phyloP scores from a whole-genome alignment of 2,797 vertebrate species.

The Cossypha caffra region DNA sequence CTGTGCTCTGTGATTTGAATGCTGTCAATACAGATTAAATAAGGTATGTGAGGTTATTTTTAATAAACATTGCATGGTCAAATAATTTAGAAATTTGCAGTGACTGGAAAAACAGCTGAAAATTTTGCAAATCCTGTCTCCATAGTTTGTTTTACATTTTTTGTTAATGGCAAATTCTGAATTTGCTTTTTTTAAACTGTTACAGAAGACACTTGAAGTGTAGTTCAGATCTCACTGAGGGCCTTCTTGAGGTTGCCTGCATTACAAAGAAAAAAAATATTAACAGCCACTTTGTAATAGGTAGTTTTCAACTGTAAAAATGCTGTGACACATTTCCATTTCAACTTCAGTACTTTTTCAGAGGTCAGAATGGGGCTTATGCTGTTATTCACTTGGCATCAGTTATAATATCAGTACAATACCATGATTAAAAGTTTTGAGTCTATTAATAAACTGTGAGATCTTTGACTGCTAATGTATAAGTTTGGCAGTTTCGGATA shows the following conservation, averaged over 20 bases:
- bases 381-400: neutral
- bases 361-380: neutral
- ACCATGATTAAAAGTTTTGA: neutral
- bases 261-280: neutral
- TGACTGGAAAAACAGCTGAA: neutral
- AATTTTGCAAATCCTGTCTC: neutral
- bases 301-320: neutral
- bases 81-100: neutral
- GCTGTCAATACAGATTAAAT: neutral
- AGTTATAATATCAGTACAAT: neutral
- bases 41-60: neutral
- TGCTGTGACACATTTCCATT: neutral
- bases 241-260: neutral
- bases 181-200: neutral
- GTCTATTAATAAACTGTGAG: neutral
- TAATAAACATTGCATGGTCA: neutral
- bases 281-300: neutral
- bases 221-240: neutral
- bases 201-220: neutral
- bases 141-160: neutral
- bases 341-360: neutral
- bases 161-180: neutral
- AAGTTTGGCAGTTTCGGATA: neutral
- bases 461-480: neutral
- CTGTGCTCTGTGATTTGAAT: neutral